Evolutionary conservation across 2,888 invertebrate species (phyloP).

Genomic region (Elmis aenea): DNA sequence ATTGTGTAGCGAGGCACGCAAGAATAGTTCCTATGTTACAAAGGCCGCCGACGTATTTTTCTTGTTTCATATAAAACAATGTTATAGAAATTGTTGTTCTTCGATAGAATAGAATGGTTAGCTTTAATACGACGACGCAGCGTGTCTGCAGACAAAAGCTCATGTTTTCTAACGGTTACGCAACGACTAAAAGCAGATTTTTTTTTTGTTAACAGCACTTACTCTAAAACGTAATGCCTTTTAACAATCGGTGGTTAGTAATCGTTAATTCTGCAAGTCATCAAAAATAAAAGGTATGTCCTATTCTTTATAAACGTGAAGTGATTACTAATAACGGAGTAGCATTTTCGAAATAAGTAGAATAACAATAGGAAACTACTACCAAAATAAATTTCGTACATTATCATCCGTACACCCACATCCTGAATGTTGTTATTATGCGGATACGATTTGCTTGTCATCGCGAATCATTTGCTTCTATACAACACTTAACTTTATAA

Average conservation of each 20-base stretch:
- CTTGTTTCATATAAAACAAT: slow-evolving; percentile 44
- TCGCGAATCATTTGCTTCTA: no score
- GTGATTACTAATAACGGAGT: no score
- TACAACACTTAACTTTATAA: no score
- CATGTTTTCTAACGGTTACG: slow-evolving; percentile 10
- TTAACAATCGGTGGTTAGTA: slow-evolving; percentile 15
- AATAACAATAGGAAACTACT: no score
- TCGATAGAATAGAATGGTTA: slow-evolving; percentile 37
- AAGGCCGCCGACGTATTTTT: slow-evolving; percentile 44
- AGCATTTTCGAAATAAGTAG: no score
- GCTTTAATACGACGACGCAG: slow-evolving; percentile 24
- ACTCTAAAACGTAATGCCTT: slow-evolving; percentile 5
- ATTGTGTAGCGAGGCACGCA: slow-evolving; percentile 43
- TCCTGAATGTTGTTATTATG: no score
- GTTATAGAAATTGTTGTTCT: slow-evolving; percentile 41
- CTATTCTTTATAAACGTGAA: no score
- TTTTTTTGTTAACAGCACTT: slow-evolving; percentile 8
- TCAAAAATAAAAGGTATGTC: slow-evolving; percentile 20
- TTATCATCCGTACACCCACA: no score
- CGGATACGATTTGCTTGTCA: no score
- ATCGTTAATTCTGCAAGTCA: slow-evolving; percentile 16
- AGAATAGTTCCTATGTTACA: slow-evolving; percentile 43
- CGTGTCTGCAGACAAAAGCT: slow-evolving; percentile 9
- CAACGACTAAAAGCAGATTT: slow-evolving; percentile 8
- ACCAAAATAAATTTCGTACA: no score